Evolutionary conservation across 2,888 invertebrate genomes (phyloP), one percentile per base, ranked within the genome.

Genomic region (Nesidiocoris tenuis): DNA sequence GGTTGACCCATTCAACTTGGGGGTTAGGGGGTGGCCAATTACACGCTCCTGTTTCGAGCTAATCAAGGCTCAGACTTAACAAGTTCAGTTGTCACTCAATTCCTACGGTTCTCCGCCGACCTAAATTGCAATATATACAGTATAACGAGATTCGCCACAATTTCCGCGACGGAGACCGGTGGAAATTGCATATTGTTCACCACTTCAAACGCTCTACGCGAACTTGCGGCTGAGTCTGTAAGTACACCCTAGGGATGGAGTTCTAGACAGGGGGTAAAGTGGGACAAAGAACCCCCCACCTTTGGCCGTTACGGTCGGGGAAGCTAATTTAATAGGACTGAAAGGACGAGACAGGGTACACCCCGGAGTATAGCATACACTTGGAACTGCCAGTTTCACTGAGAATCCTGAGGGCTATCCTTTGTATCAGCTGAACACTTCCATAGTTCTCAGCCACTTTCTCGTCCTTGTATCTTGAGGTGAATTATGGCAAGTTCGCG

Each of bases 321-420:
- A 64, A 17, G 25, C 64, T 64, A 64, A 64, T 64, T 64, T 64
- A 64, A 64, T 64, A 24, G 25, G 24, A 64, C 63, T 22, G 24
- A 23, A 17, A 21, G 64, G 17, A 18, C 64, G 23, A 24, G 24
- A 64, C 64, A 21, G 64, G 39, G 12, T 39, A 39, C 12, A 39
- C 39, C 39, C 3, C 12, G 39, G n/a, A n/a, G n/a, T n/a, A n/a
- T n/a, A n/a, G n/a, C n/a, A n/a, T n/a, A 39, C 5, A 39, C 3
- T 39, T 39, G 5, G 39, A 3, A 39, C 5, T 3, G 12, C 39
- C 3, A 39, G 39, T 39, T 39, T 39, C 12, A 39, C 5, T 12
- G 12, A 39, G 39, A 39, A 39, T 3, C 5, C 12, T 7, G 5
- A 3, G 39, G 39, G 39, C n/a, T 3, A 39, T 7, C 39, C 39